A percentile compares a stretch with the other conserved stretches of the same genome.
Conservation (phyloP, 2,113 vertebrate genomes). For the Xyrauchen texanus region DNA sequence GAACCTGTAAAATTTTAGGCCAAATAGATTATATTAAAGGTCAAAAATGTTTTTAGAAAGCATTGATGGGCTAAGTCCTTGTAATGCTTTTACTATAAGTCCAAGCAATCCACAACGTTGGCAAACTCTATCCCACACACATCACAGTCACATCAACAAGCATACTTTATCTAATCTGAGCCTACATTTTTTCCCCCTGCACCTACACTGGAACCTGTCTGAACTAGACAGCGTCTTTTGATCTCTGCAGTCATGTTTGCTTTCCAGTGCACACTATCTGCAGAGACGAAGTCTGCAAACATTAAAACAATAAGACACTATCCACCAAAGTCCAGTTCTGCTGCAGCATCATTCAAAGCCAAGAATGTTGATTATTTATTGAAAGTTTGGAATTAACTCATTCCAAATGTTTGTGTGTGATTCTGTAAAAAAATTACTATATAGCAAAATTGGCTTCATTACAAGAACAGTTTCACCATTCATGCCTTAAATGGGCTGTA, state of each 20-base stretch:
- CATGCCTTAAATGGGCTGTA: too few species aligned
- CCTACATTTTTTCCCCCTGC: constrained; percentile 6
- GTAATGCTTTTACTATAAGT: too few species aligned
- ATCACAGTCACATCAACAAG: not conserved
- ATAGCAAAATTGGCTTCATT: too few species aligned
- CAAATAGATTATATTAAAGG: too few species aligned
- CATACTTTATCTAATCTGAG: not conserved
- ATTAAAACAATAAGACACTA: not conserved
- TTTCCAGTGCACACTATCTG: constrained; percentile 10
- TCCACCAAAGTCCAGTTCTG: not conserved
- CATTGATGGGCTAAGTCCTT: too few species aligned
- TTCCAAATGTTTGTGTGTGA: not conserved
- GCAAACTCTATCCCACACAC: too few species aligned
- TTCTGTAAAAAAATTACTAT: too few species aligned
- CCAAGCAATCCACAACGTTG: too few species aligned
- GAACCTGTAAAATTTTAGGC: not conserved
- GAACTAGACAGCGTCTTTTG: constrained; percentile 23
- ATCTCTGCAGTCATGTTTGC: constrained; percentile 24
- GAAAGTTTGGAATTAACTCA: not conserved
- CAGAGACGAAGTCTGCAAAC: not conserved
- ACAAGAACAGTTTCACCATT: too few species aligned
- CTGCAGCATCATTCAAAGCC: not conserved
- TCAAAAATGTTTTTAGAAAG: too few species aligned
- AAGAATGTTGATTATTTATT: not conserved
- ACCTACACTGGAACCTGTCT: constrained; percentile 29